Percentiles rank a stretch among this genome's conserved stretches.
These are phyloP conservation scores for Pseudorasbora parva DNA, from an alignment of 2,113 vertebrate species.

Conservation along the genomic window DNA sequence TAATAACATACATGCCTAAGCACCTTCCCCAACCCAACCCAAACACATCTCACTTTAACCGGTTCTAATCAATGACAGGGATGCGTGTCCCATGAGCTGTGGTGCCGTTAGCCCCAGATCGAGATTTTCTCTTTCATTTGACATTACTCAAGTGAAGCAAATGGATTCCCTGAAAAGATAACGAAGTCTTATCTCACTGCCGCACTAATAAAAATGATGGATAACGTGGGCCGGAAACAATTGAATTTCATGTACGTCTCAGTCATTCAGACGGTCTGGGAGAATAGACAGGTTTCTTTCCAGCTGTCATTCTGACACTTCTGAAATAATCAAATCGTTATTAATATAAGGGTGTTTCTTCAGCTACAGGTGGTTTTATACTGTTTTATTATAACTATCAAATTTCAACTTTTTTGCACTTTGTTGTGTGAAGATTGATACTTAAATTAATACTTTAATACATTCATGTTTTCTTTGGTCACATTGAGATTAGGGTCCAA, in stretches of 20 bases:
- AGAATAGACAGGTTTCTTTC: conserved; percentile 69
- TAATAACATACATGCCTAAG: conserved; percentile 23
- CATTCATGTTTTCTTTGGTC: too few species aligned
- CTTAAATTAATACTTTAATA: too few species aligned
- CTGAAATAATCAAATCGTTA: conserved; percentile 61
- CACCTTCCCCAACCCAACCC: neutral
- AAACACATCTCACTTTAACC: conserved; percentile 36
- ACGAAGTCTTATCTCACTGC: conserved; percentile 76
- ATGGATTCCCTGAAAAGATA: conserved; percentile 76
- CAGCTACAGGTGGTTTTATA: neutral
- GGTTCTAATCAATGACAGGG: conserved; percentile 22
- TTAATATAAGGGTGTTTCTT: neutral
- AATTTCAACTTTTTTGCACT: neutral
- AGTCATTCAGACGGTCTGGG: conserved; percentile 74
- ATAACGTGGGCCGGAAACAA: conserved; percentile 77
- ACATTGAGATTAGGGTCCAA: too few species aligned
- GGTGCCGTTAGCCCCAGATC: neutral
- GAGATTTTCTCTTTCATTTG: conserved; percentile 60
- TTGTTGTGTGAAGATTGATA: neutral
- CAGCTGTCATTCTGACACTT: conserved; percentile 56
- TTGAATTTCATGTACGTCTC: conserved; percentile 77
- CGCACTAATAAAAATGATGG: conserved; percentile 81
- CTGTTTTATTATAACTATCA: neutral
- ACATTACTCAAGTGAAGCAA: conserved; percentile 69
- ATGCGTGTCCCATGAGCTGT: neutral